Percentiles rank a stretch among this genome's conserved stretches.
Conservation (phyloP, 1,140 invertebrate genomes). For the Drosophila nasuta region DNA sequence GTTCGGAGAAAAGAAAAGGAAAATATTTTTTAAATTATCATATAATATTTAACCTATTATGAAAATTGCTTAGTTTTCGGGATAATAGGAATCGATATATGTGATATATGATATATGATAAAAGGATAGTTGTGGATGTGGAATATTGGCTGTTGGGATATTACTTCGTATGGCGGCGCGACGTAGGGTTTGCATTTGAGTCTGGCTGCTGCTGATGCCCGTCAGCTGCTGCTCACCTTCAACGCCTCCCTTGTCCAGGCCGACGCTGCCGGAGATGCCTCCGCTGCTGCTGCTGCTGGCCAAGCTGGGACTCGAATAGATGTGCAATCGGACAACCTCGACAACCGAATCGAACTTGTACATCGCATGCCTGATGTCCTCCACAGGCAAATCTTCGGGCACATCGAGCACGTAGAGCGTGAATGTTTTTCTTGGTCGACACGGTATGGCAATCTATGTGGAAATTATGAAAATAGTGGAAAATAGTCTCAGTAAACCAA, state of each 20-base stretch:
- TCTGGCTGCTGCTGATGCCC: slow-evolving; percentile 56
- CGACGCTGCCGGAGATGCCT: slow-evolving; percentile 20
- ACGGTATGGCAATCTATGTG: slow-evolving; percentile 91
- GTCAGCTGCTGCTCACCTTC: slow-evolving; percentile 66
- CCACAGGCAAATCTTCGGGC: slow-evolving; percentile 92
- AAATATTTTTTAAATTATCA: too few species aligned
- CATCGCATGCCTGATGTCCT: slow-evolving; percentile 92
- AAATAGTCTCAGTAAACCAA: slow-evolving; percentile 5
- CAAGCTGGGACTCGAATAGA: slow-evolving; percentile 83
- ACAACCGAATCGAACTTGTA: slow-evolving; percentile 92
- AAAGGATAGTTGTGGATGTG: neutral
- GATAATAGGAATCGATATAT: neutral
- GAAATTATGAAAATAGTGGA: slow-evolving; percentile 4
- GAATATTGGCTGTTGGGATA: slow-evolving; percentile 36
- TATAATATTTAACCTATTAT: too few species aligned
- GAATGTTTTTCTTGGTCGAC: slow-evolving; percentile 92
- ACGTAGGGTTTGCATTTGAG: slow-evolving; percentile 66
- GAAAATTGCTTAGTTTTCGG: too few species aligned
- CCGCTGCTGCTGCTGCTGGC: slow-evolving; percentile 41
- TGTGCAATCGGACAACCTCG: slow-evolving; percentile 88
- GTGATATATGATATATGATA: neutral
- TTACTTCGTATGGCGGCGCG: slow-evolving; percentile 75
- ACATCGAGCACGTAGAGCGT: slow-evolving; percentile 92
- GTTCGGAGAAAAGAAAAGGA: too few species aligned
- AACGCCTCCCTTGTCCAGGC: slow-evolving; percentile 62